Conservation (phyloP, 2,888 invertebrate species). For the Aleiodes alternator region DNA sequence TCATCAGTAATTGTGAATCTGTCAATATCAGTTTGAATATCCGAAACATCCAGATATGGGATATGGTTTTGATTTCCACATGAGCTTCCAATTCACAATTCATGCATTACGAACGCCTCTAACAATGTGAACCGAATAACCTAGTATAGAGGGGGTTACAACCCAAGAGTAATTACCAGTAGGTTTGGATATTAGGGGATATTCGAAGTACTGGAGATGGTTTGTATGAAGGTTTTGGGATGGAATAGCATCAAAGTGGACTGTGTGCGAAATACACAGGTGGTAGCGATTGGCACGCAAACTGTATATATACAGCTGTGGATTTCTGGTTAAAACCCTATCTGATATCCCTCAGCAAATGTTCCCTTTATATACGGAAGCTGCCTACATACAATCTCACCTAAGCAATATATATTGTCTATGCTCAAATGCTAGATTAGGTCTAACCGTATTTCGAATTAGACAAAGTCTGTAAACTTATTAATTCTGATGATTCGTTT, state of each 20-base stretch:
- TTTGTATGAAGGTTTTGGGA: too few relatives aligned
- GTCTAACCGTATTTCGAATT: not conserved
- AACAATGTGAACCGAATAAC: slow-evolving; percentile 12
- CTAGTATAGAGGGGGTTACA: slow-evolving; percentile 7
- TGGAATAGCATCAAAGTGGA: slow-evolving; percentile 23
- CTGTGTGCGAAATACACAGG: slow-evolving; percentile 28
- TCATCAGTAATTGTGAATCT: too few relatives aligned
- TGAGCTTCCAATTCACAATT: slow-evolving; percentile 11
- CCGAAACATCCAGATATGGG: slow-evolving; percentile 1
- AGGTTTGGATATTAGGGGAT: too few relatives aligned
- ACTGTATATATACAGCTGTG: slow-evolving; percentile 18
- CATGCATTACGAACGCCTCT: slow-evolving; percentile 8
- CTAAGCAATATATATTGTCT: not conserved
- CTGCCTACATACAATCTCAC: not conserved
- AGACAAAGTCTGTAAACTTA: not conserved
- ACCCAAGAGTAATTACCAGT: slow-evolving; percentile 19
- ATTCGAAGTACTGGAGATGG: not conserved
- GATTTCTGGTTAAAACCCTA: slow-evolving; percentile 16
- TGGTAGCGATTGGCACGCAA: slow-evolving; percentile 18
- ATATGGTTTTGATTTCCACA: slow-evolving; percentile 21
- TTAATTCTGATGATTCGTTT: too few relatives aligned
- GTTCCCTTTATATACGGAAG: slow-evolving; percentile 14
- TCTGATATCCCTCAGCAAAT: slow-evolving; percentile 26
- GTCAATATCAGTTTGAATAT: slow-evolving; percentile 6
- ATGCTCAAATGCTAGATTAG: not conserved